A percentile compares a stretch with the other conserved stretches of the same genome.
Evolutionary conservation across 2,888 invertebrate genomes (phyloP).

Genomic region (Barypeithes pellucidus): DNA sequence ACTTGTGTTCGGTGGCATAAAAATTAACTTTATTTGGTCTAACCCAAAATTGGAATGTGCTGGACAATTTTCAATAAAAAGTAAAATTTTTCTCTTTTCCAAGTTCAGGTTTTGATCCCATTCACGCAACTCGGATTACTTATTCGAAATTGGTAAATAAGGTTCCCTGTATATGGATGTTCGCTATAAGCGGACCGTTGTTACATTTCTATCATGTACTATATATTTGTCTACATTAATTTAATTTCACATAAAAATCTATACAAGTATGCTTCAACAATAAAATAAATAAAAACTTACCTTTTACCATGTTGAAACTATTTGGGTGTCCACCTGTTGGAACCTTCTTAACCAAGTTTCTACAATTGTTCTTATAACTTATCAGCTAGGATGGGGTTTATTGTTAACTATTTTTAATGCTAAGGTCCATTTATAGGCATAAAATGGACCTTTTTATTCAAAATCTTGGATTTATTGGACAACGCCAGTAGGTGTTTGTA

Average conservation of each 20-base stretch:
- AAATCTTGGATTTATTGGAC: conserved; percentile 3
- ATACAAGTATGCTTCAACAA: background rate
- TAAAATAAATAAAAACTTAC: conserved; percentile 3
- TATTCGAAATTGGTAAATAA: too few species aligned
- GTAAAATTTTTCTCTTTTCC: too few species aligned
- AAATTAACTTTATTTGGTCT: too few species aligned
- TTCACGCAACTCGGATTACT: too few species aligned
- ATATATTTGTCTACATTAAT: background rate
- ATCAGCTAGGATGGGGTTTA: conserved; percentile 1
- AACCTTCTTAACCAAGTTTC: background rate
- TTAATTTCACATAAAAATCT: background rate
- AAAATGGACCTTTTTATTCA: conserved; percentile 32
- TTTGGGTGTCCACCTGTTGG: background rate
- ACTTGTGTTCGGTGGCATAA: too few species aligned
- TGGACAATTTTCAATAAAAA: too few species aligned
- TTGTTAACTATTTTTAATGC: background rate
- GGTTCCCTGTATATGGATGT: too few species aligned
- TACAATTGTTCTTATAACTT: background rate
- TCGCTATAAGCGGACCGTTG: too few species aligned
- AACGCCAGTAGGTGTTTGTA: conserved; percentile 17
- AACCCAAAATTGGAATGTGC: too few species aligned
- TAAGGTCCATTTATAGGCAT: background rate
- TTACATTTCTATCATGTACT: background rate
- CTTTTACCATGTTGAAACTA: conserved; percentile 22
- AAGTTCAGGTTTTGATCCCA: too few species aligned